Conservation (phyloP, 2,797 vertebrate species). For the Centropyge bicolor region DNA sequence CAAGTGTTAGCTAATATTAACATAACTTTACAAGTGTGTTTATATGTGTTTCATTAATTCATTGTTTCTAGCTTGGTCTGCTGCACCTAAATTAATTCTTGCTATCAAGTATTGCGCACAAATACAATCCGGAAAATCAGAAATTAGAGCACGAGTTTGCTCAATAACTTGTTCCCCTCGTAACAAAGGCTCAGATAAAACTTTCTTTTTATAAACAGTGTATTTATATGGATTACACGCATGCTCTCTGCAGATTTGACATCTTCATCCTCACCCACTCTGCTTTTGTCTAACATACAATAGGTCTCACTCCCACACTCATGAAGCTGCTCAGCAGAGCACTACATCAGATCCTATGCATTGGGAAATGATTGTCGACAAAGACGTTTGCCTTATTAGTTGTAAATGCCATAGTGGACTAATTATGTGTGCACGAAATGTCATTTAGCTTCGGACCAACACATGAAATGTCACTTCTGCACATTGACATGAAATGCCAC, state of each 20-base stretch:
- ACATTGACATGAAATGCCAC: conserved; percentile 67
- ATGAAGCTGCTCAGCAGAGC: conserved; percentile 7
- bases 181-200: neutral
- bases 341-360: conserved; percentile 6
- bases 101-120: neutral
- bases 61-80: too few species aligned
- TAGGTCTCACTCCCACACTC: neutral
- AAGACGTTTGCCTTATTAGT: conserved; percentile 53
- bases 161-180: neutral
- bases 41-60: too few species aligned
- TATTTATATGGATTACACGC: neutral
- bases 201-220: neutral
- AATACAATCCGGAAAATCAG: neutral
- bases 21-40: too few species aligned
- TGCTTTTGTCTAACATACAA: conserved; percentile 16
- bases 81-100: too few species aligned
- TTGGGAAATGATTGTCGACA: conserved; percentile 39
- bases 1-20: neutral
- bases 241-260: neutral
- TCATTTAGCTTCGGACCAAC: conserved; percentile 70
- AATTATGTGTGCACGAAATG: conserved; percentile 70
- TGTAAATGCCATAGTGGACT: conserved; percentile 71
- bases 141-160: neutral
- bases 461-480: conserved; percentile 70
- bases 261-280: conserved; percentile 10